Evolutionary conservation across 2,113 vertebrate genomes (phyloP), one percentile per base, ranked within the genome.

Genomic region (Theropithecus gelada): DNA sequence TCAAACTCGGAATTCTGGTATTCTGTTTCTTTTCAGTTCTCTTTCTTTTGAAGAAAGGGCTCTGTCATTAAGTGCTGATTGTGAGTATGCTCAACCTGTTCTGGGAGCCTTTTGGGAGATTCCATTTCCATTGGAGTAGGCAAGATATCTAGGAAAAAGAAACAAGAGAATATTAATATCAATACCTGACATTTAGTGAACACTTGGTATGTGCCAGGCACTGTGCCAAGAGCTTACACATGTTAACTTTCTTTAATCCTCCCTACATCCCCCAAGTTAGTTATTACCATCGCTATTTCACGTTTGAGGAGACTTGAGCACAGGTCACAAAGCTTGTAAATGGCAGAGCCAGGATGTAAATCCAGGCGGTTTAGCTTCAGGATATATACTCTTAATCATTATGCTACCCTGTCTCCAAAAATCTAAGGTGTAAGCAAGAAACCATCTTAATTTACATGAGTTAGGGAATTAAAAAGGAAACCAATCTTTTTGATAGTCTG

Each of bases 31-130:
- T 72, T 92, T 43, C 43, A 40, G 16, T n/a, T 43, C 23, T 68
- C 45, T 86, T 55, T 89, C 91, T 96, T 80, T 68, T 79, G 79
- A 84, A 96, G 78, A 93, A 91, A 83, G 43, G 3, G 11, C 57
- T 55, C 64, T 35, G 23, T 40, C 35, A 64, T 70, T 35, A 80
- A 61, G 23, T 81, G 45, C 20, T 52, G 38, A 73, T n/a, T 35
- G 17, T 64, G 30, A 75, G 2, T 0, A 4, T 78, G 43, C 20
- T 80, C 12, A 64, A 38, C n/a, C 78, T 89, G 17, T 78, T 38
- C 68, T 78, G 43, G 25, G 5, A 84, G 27, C 4, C 43, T 73
- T 79, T 73, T 50, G 70, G 86, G 40, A 89, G 32, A 5, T 43
- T 30, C 61, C 38, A 16, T 30, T 95, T 89, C 25, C 61, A 52